phyloP scores from a whole-genome alignment of 2,113 vertebrate species.

The Capra hircus region DNA sequence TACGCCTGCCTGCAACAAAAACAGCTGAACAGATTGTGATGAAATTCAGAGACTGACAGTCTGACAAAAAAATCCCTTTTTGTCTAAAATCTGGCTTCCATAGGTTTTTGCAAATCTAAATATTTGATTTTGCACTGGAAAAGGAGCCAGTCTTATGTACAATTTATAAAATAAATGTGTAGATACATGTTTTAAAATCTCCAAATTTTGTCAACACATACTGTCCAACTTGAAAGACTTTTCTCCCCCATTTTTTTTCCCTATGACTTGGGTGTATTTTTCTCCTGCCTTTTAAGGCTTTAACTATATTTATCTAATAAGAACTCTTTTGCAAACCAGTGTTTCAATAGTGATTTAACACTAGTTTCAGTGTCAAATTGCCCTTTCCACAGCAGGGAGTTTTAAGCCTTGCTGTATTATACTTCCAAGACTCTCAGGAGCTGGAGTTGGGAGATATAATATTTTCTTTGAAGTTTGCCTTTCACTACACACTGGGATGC shows the following conservation, averaged over 20 bases:
- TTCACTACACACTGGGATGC: slow-evolving; percentile 83
- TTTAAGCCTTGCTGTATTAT: slow-evolving; percentile 84
- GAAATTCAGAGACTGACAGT: slow-evolving; percentile 85
- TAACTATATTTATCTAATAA: slow-evolving; percentile 79
- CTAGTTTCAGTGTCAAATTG: slow-evolving; percentile 84
- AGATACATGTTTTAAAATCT: slow-evolving; percentile 75
- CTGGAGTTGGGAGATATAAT: slow-evolving; percentile 86
- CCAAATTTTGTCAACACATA: slow-evolving; percentile 73
- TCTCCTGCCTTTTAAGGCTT: slow-evolving; percentile 68
- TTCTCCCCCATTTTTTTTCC: slow-evolving; percentile 47
- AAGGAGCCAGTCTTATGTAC: slow-evolving; percentile 78
- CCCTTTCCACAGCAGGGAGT: slow-evolving; percentile 85
- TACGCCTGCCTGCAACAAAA: slow-evolving; percentile 83
- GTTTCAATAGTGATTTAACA: slow-evolving; percentile 81
- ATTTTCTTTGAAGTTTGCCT: slow-evolving; percentile 87
- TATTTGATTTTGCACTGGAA: slow-evolving; percentile 80
- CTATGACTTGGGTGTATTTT: slow-evolving; percentile 63
- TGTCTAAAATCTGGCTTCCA: slow-evolving; percentile 83
- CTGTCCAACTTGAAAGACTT: slow-evolving; percentile 74
- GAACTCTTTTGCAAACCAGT: slow-evolving; percentile 80
- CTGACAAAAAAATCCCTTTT: slow-evolving; percentile 83
- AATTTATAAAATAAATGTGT: slow-evolving; percentile 80
- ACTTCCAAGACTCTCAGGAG: slow-evolving; percentile 84
- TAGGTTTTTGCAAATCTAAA: slow-evolving; percentile 83
- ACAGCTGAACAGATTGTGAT: slow-evolving; percentile 86